Conservation (phyloP, 2,888 invertebrate genomes). For the Brachypalpus laphriformis region DNA sequence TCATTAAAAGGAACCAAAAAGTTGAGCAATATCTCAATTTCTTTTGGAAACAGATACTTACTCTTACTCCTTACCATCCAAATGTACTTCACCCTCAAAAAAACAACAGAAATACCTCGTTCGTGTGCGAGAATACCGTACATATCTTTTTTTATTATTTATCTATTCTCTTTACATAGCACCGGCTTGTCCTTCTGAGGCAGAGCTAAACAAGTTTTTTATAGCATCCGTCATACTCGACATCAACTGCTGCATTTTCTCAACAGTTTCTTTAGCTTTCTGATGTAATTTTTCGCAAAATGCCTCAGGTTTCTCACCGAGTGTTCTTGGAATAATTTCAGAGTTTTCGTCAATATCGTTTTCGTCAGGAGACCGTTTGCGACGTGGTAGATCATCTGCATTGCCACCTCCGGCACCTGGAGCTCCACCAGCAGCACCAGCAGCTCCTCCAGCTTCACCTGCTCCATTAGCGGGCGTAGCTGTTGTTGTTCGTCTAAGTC, state of each 20-base stretch:
- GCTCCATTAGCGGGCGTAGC: neutral
- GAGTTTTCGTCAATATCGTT: slow-evolving; percentile 76
- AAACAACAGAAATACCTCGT: neutral
- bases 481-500: neutral
- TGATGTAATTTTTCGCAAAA: slow-evolving; percentile 58
- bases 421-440: too few relatives aligned
- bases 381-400: slow-evolving; percentile 62
- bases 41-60: neutral
- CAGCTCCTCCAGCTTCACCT: too few relatives aligned
- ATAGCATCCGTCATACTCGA: slow-evolving; percentile 77
- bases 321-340: slow-evolving; percentile 77
- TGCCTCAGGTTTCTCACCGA: slow-evolving; percentile 34
- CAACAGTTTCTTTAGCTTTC: neutral
- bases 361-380: slow-evolving; percentile 75
- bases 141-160: neutral
- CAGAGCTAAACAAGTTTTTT: slow-evolving; percentile 41
- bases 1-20: neutral
- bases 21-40: neutral
- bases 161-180: neutral
- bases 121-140: neutral
- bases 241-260: slow-evolving; percentile 66
- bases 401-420: neutral
- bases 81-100: neutral
- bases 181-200: neutral
- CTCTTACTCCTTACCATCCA: neutral